phyloP scores from a whole-genome alignment of 2,888 invertebrate genomes.

The Lutraria lutraria region DNA sequence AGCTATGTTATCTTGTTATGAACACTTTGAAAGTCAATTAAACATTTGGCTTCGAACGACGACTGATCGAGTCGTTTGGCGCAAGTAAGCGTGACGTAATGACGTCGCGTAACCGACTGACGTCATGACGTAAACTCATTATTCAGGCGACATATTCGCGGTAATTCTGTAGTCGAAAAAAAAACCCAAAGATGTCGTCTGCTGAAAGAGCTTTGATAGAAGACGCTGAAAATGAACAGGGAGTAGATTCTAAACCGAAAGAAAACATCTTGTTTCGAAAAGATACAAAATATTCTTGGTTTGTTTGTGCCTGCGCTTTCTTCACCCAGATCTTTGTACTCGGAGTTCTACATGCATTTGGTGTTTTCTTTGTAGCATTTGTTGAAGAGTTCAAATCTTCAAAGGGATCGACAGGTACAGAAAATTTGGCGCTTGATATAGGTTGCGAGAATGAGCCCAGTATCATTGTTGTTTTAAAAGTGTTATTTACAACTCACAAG shows the following conservation, averaged over 20 bases:
- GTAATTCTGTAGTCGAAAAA: neutral
- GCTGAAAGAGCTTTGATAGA: conserved; percentile 61
- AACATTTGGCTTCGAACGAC: no score
- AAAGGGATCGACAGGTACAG: conserved; percentile 79
- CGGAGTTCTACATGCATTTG: conserved; percentile 80
- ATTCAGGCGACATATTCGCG: neutral
- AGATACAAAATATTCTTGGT: conserved; percentile 80
- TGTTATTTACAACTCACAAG: no score
- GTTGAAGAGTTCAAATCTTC: conserved; percentile 75
- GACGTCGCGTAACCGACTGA: neutral
- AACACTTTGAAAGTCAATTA: no score
- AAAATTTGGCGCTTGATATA: neutral
- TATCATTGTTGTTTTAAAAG: no score
- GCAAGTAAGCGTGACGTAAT: conserved; percentile 22
- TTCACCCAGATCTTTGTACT: conserved; percentile 78
- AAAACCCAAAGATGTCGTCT: conserved; percentile 61
- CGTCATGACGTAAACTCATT: conserved; percentile 19
- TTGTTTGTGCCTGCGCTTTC: conserved; percentile 76
- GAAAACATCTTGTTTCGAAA: conserved; percentile 63
- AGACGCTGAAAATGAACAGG: conserved; percentile 44
- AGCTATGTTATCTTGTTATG: no score
- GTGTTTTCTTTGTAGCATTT: conserved; percentile 82
- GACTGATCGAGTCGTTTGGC: neutral
- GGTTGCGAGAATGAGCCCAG: neutral
- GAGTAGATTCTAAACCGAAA: conserved; percentile 40